phyloP scores from a whole-genome alignment of 2,113 vertebrate species.

The Uropsilus gracilis region DNA sequence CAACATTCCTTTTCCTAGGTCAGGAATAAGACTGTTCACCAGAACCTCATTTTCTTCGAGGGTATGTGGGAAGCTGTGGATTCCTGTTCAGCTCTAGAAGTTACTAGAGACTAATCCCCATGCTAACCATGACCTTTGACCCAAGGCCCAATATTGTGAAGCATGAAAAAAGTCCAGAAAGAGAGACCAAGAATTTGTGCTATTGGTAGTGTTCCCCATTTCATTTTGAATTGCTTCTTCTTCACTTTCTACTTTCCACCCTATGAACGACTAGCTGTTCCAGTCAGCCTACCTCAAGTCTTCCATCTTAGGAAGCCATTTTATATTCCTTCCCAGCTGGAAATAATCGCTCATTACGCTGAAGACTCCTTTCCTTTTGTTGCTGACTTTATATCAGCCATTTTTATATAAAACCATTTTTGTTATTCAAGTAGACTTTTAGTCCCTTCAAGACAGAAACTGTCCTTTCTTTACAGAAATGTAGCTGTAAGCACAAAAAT shows the following conservation, averaged over 20 bases:
- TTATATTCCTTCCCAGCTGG: not conserved
- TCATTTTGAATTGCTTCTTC: not conserved
- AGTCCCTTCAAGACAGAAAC: not conserved
- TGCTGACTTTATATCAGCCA: not conserved
- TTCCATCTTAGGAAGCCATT: not conserved
- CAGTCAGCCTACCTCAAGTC: not conserved
- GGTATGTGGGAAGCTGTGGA: not conserved
- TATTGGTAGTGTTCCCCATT: not conserved
- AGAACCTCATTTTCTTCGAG: not conserved
- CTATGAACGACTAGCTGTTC: not conserved
- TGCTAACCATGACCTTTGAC: not conserved
- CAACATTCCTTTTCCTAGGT: not conserved
- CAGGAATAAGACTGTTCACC: not conserved
- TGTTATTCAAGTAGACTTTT: not conserved
- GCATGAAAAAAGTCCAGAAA: not conserved
- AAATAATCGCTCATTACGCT: not conserved
- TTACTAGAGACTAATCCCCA: not conserved
- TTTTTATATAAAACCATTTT: not conserved
- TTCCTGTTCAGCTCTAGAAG: not conserved
- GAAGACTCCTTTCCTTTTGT: not conserved
- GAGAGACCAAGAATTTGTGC: not conserved
- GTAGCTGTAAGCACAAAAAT: no score
- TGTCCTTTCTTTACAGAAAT: no score
- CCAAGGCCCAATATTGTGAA: not conserved
- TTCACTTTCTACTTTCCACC: not conserved